These are phyloP conservation scores for Onychorhynchus coronatus DNA, from an alignment of 2,113 vertebrate genomes.

Conservation along the genomic window DNA sequence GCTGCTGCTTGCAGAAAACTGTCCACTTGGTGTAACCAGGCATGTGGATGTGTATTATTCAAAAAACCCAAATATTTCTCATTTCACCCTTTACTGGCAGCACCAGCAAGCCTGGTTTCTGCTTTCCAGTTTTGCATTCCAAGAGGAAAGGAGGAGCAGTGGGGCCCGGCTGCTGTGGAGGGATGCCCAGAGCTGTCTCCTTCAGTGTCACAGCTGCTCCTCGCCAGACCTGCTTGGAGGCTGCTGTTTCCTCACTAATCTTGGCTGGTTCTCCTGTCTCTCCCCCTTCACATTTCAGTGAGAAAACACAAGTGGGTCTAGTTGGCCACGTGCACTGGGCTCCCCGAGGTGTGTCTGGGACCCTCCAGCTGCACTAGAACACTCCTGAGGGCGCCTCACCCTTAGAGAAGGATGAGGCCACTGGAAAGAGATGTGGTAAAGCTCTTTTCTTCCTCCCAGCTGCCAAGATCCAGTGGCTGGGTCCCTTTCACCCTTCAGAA, in stretches of 20 bases:
- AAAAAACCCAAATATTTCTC: background rate
- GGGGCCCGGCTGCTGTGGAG: background rate
- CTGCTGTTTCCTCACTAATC: background rate
- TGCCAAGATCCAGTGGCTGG: background rate
- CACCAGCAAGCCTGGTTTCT: background rate
- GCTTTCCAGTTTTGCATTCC: background rate
- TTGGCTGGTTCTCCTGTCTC: background rate
- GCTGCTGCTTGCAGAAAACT: background rate
- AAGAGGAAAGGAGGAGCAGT: background rate
- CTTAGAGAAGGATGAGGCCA: background rate
- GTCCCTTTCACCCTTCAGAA: background rate
- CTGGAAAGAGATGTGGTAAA: accelerated
- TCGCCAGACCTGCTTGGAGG: accelerated
- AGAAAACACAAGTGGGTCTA: background rate
- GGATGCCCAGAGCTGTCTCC: background rate
- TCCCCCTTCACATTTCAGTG: accelerated
- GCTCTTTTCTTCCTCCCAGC: background rate
- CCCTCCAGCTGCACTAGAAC: accelerated
- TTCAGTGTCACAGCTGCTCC: accelerated
- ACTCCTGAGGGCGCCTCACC: background rate
- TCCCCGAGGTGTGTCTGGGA: background rate
- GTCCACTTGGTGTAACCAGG: background rate
- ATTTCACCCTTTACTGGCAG: background rate
- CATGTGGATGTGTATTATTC: background rate
- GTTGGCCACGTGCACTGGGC: accelerated